Evolutionary conservation across 2,113 vertebrate genomes (phyloP).

Genomic region (Takifugu flavidus): DNA sequence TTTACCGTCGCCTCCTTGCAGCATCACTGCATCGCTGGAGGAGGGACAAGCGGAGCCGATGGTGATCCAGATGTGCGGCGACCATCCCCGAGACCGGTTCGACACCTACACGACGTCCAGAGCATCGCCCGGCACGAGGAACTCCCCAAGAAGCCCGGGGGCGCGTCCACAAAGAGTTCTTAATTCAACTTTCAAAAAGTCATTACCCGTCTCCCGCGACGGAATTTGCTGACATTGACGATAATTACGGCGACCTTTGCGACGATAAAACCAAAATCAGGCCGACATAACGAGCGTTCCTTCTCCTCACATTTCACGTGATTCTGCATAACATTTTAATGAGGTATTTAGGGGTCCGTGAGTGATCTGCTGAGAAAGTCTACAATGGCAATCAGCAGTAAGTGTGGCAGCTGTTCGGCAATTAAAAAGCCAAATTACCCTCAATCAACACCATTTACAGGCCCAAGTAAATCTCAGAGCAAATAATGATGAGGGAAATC

Average conservation of each 20-base stretch:
- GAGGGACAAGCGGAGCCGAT: too few relatives aligned
- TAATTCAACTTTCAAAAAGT: constrained; percentile 63
- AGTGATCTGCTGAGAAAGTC: constrained; percentile 72
- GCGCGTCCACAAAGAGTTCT: constrained; percentile 43
- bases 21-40: too few relatives aligned
- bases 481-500: constrained; percentile 75
- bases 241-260: constrained; percentile 70
- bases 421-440: constrained; percentile 80
- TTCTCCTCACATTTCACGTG: constrained; percentile 60
- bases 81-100: too few relatives aligned
- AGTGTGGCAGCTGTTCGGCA: constrained; percentile 76
- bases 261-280: constrained; percentile 70
- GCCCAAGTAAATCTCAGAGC: constrained; percentile 71
- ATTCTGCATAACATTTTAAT: constrained; percentile 68
- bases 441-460: constrained; percentile 79
- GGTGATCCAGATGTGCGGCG: too few relatives aligned
- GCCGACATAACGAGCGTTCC: constrained; percentile 57
- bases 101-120: background rate
- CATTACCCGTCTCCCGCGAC: constrained; percentile 34
- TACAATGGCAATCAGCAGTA: constrained; percentile 77
- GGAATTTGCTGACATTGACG: constrained; percentile 70
- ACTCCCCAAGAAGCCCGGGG: constrained; percentile 39
- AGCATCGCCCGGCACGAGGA: constrained; percentile 17
- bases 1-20: too few relatives aligned
- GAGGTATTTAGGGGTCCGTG: constrained; percentile 69